phyloP scores from a whole-genome alignment of 2,888 invertebrate species.

The Axea sp. region DNA sequence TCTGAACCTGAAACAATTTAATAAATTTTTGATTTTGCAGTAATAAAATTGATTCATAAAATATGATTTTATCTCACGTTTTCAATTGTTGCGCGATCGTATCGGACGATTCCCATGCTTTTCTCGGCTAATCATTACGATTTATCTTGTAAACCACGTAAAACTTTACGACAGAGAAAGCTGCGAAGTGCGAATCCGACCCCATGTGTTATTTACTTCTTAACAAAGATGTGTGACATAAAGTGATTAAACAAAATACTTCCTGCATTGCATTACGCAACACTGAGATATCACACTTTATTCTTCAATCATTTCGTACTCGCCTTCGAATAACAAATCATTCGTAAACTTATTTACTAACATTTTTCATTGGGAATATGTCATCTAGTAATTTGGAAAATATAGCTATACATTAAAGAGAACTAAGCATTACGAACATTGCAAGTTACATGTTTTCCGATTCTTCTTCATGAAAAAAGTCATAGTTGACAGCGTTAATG shows the following conservation, averaged over 20 bases:
- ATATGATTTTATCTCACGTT: neutral
- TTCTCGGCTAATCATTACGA: conserved; percentile 19
- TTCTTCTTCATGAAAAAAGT: too few species aligned
- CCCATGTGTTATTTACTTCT: conserved; percentile 33
- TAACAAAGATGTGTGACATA: conserved; percentile 51
- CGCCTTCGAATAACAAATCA: neutral
- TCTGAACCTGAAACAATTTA: too few species aligned
- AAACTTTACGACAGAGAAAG: conserved; percentile 50
- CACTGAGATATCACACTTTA: neutral
- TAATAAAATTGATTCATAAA: too few species aligned
- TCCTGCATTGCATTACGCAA: conserved; percentile 36
- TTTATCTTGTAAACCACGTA: conserved; percentile 34
- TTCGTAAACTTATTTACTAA: neutral
- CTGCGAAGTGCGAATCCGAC: conserved; percentile 40
- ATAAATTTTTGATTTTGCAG: too few species aligned
- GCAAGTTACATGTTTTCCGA: too few species aligned
- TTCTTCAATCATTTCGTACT: conserved; percentile 1
- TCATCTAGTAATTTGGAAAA: too few species aligned
- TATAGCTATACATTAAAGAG: too few species aligned
- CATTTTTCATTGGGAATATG: too few species aligned
- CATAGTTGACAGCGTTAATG: too few species aligned
- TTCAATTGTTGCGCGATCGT: conserved; percentile 23
- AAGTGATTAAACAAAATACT: conserved; percentile 45
- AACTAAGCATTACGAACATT: too few species aligned
- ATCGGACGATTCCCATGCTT: conserved; percentile 33